These are phyloP conservation scores for Drosophila bunnanda DNA, from an alignment of 2,888 invertebrate genomes.

Conservation along the genomic window DNA sequence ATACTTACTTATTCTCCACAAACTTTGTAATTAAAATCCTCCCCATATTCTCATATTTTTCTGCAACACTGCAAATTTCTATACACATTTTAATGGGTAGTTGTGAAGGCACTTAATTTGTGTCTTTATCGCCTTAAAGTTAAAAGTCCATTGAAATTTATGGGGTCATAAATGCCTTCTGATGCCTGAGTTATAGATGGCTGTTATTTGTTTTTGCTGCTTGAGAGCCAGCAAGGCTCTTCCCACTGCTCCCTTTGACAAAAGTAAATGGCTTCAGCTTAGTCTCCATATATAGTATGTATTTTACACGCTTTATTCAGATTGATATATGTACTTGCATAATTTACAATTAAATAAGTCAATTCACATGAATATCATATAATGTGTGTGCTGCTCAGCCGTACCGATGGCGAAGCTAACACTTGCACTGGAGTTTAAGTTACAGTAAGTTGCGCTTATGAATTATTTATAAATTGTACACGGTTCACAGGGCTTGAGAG, in stretches of 20 bases:
- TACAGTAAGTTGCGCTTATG: conserved; percentile 21
- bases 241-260: not conserved
- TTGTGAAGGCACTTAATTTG: conserved; percentile 6
- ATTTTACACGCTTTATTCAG: conserved; percentile 48
- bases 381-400: conserved; percentile 32
- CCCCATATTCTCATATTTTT: not conserved
- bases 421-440: conserved; percentile 25
- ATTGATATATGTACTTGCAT: conserved; percentile 53
- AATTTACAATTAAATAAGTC: conserved; percentile 69
- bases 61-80: not conserved
- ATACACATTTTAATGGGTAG: conserved; percentile 1
- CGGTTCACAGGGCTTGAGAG: conserved; percentile 18
- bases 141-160: conserved; percentile 7
- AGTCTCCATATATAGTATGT: conserved; percentile 21
- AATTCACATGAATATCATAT: conserved; percentile 66
- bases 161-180: conserved; percentile 4
- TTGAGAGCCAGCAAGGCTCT: not conserved
- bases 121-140: conserved; percentile 9
- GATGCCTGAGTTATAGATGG: conserved; percentile 9
- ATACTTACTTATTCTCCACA: not conserved
- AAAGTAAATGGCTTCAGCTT: not conserved
- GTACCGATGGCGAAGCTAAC: conserved; percentile 35
- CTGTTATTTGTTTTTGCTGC: conserved; percentile 1
- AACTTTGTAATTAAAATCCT: not conserved
- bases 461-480: conserved; percentile 50